Conservation (phyloP, 2,888 invertebrate genomes). For the Epistrophe grossulariae region DNA sequence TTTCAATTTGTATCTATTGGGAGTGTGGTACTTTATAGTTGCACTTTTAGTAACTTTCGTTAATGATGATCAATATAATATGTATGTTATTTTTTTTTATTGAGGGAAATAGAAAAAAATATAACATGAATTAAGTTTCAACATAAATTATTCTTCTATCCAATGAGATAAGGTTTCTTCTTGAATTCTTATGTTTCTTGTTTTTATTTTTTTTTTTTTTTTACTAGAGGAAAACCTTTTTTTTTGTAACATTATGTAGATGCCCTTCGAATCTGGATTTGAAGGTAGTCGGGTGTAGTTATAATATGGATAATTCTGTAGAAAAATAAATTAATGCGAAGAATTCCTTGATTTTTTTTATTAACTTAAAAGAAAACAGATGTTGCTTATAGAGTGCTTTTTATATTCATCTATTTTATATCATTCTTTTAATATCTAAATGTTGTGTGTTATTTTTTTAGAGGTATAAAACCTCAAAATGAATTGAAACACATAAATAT, state of each 20-base stretch:
- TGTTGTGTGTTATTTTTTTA: no score
- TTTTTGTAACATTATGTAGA: constrained; percentile 9
- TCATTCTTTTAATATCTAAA: no score
- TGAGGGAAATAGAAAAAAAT: neutral
- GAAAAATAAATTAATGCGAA: neutral
- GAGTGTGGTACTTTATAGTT: constrained; percentile 17
- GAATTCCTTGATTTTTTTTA: neutral
- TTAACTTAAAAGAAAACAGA: neutral
- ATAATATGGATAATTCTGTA: neutral
- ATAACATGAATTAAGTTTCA: constrained; percentile 31
- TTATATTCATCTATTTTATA: no score
- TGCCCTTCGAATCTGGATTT: constrained; percentile 59
- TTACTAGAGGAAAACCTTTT: constrained; percentile 1
- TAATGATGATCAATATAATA: constrained; percentile 24
- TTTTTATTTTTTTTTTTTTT: constrained; percentile 15
- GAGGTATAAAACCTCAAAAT: no score
- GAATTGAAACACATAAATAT: no score
- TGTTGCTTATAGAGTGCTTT: neutral
- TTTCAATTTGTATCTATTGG: constrained; percentile 14
- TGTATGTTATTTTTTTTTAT: constrained; percentile 8
- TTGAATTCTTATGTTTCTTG: constrained; percentile 52
- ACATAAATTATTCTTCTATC: constrained; percentile 36
- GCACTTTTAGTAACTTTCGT: constrained; percentile 51
- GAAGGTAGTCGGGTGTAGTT: constrained; percentile 63
- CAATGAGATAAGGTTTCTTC: constrained; percentile 49